Base-by-base conservation (phyloP, 2,113 vertebrate genomes). In the Aldabrachelys gigantea region DNA sequence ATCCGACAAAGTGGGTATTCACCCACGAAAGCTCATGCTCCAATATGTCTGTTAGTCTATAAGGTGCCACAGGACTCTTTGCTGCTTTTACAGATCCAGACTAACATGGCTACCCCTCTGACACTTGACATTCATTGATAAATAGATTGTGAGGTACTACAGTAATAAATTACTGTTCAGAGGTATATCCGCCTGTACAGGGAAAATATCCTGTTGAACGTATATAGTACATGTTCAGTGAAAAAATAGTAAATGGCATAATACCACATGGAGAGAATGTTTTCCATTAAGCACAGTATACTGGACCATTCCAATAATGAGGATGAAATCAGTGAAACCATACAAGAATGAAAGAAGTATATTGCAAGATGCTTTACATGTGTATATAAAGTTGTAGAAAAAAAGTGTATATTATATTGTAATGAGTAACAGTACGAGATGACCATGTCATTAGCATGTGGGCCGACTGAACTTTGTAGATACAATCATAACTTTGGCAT, bases 351-450 rank as follows among this genome's bases (percentile, higher is more conserved):
- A 53, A 49, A 31, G 47, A 80, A 4, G 7, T 65, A 19, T 22
- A 27, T 53, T 53, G 79, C 17, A 56, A 57, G 25, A 21, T 85
- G 50, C 47, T 86, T 88, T 86, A 38, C 24, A 14, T 1, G 0
- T 0, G 0, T 29, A 25, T 41, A 6, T 35, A 3, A 79, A 76
- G 86, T 53, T 31, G 84, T 35, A 0, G 1, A 1, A 4, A 54
- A 47, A 50, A 84, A 87, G 10, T 69, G 54, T 1, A 17, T 56
- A 59, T 49, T 57, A 29, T 50, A 3, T 50, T 72, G 49, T 6
- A 50, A 1, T 6, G 2, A 0, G 44, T 38, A 27, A 54, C 19
- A 9, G 16, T 0, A 0, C 14, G 59, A 31, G 53, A 1, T 49
- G 6, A 2, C 0, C 0, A 1, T 53, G 50, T 80, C 49, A 53